These are phyloP conservation scores for Pantherophis alleghaniensis DNA, from an alignment of 2,797 vertebrate species.

Conservation along the genomic window DNA sequence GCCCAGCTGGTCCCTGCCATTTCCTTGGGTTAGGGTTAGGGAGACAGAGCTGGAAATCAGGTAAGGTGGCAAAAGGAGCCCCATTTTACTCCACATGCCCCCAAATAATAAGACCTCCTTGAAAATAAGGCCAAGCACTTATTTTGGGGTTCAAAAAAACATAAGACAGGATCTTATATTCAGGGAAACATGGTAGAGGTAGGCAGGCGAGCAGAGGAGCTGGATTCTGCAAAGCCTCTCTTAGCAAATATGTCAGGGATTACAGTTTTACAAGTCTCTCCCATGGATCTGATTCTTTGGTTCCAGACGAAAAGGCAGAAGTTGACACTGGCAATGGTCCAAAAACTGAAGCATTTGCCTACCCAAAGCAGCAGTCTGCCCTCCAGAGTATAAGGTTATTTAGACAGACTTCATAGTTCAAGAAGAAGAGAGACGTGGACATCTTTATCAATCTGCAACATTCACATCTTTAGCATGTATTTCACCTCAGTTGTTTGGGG, in stretches of 20 bases:
- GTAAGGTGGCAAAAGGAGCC: too few species aligned
- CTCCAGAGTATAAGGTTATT: constrained; percentile 62
- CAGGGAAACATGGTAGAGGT: background rate
- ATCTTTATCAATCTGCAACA: constrained; percentile 52
- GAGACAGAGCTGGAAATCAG: too few species aligned
- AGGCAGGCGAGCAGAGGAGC: constrained; percentile 44
- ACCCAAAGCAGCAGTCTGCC: constrained; percentile 55
- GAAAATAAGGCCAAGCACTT: too few species aligned
- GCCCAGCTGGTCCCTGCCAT: too few species aligned
- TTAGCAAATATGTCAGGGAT: constrained; percentile 70
- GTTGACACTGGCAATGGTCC: constrained; percentile 66
- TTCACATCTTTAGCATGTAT: constrained; percentile 40
- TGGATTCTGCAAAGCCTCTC: constrained; percentile 59
- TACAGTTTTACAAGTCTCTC: constrained; percentile 64
- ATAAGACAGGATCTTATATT: too few species aligned
- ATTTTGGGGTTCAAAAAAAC: too few species aligned
- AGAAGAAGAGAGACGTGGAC: constrained; percentile 41
- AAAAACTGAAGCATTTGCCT: constrained; percentile 60
- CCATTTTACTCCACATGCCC: too few species aligned
- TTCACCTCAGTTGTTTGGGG: background rate
- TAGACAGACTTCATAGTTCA: constrained; percentile 57
- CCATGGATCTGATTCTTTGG: constrained; percentile 58
- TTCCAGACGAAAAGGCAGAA: constrained; percentile 71
- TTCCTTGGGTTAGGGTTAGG: too few species aligned
- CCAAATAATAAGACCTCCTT: too few species aligned